These are phyloP conservation scores for Ptiloglossa arizonensis DNA, from an alignment of 1,140 invertebrate species.

Conservation along the genomic window DNA sequence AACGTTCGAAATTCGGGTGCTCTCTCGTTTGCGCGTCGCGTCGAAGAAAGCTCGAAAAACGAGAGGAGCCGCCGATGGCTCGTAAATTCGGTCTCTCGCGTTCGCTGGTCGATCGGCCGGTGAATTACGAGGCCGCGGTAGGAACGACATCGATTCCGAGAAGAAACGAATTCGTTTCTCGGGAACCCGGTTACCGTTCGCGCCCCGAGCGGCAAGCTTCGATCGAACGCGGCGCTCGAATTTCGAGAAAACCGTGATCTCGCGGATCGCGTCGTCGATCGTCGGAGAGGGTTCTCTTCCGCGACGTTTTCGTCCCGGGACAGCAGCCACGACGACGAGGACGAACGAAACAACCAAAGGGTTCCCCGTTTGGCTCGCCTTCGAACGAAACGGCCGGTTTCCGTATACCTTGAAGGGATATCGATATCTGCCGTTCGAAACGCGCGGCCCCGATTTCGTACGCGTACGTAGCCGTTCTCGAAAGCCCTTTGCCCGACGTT, in stretches of 20 bases:
- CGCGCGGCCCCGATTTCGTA: slow-evolving; percentile 26
- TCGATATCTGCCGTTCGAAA: slow-evolving; percentile 51
- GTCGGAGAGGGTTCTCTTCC: background rate
- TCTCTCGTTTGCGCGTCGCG: too few relatives aligned
- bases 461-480: background rate
- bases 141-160: slow-evolving; percentile 20
- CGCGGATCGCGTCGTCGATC: background rate
- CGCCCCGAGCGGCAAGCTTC: background rate
- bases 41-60: background rate
- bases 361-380: slow-evolving; percentile 9
- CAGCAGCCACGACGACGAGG: slow-evolving; percentile 10
- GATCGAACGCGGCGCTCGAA: background rate
- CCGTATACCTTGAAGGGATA: slow-evolving; percentile 51
- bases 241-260: background rate
- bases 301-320: slow-evolving; percentile 29
- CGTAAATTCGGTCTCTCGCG: slow-evolving; percentile 17
- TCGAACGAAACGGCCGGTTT: slow-evolving; percentile 35
- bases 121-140: slow-evolving; percentile 18
- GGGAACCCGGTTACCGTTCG: background rate
- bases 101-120: background rate
- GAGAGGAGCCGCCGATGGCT: background rate
- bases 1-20: too few relatives aligned
- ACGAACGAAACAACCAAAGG: slow-evolving; percentile 3
- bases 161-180: slow-evolving; percentile 29
- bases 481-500: background rate